Conservation (phyloP, 1,140 invertebrate species). For the Heliconius melpomene region DNA sequence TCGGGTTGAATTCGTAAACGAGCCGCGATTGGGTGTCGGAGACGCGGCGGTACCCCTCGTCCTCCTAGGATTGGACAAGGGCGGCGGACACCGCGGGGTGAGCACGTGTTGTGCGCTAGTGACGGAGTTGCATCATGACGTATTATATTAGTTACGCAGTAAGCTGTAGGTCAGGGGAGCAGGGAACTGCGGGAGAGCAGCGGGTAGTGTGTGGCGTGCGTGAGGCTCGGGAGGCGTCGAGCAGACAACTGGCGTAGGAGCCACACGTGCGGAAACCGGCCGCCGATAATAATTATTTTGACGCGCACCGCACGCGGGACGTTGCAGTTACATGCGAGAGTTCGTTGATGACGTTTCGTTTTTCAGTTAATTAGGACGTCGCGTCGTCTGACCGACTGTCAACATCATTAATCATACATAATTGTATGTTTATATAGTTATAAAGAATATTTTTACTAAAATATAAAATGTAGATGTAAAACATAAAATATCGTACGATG, state of each 20-base stretch:
- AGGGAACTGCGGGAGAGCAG: conserved; percentile 24
- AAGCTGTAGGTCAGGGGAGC: conserved; percentile 27
- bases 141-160: conserved; percentile 31
- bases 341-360: conserved; percentile 43
- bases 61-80: conserved; percentile 79
- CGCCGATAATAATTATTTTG: conserved; percentile 60
- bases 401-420: conserved; percentile 6
- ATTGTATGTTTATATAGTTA: not conserved
- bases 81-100: conserved; percentile 59
- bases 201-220: conserved; percentile 29
- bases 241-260: conserved; percentile 54
- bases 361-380: conserved; percentile 39
- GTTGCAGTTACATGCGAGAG: conserved; percentile 53
- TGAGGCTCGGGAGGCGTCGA: conserved; percentile 54
- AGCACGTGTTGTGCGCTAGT: conserved; percentile 68
- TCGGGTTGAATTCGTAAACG: conserved; percentile 75
- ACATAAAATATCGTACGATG: not conserved
- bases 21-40: conserved; percentile 78
- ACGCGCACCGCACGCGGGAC: conserved; percentile 41
- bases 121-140: conserved; percentile 71
- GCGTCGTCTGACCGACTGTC: not conserved
- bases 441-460: not conserved
- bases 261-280: conserved; percentile 64
- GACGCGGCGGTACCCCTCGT: conserved; percentile 77
- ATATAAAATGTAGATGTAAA: not conserved